Conservation (phyloP, 2,888 invertebrate genomes). For the Sinodicranocentrus sp. region DNA sequence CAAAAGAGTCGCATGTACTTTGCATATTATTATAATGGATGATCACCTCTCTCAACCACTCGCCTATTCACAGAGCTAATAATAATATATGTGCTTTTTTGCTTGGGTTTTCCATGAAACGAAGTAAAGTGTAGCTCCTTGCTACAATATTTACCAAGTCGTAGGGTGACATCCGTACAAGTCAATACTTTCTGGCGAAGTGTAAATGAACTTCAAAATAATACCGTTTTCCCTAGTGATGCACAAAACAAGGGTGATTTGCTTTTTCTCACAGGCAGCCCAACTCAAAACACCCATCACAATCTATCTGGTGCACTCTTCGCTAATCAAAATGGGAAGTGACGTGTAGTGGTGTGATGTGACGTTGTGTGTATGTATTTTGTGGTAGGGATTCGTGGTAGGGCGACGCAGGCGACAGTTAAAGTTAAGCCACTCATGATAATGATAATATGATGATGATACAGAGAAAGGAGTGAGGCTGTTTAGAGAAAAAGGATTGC, state of each 20-base stretch:
- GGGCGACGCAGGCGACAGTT: too few species aligned
- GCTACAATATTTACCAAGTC: background rate
- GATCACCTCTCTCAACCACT: slow-evolving; percentile 46
- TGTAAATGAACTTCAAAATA: too few species aligned
- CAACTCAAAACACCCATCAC: background rate
- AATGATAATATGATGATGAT: background rate
- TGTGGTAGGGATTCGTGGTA: slow-evolving; percentile 1
- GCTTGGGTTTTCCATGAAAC: too few species aligned
- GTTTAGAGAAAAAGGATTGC: too few species aligned
- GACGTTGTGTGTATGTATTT: background rate
- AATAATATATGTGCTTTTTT: background rate
- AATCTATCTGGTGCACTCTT: slow-evolving; percentile 15
- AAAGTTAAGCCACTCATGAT: background rate
- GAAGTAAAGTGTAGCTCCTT: too few species aligned
- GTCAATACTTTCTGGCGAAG: slow-evolving; percentile 2
- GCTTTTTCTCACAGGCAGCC: too few species aligned
- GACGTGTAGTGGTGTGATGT: slow-evolving; percentile 19
- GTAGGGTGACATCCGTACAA: slow-evolving; percentile 1
- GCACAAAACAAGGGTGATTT: too few species aligned
- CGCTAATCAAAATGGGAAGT: slow-evolving; percentile 40
- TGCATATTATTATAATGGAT: slow-evolving; percentile 47
- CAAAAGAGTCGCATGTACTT: slow-evolving; percentile 33
- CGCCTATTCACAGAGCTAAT: slow-evolving; percentile 26
- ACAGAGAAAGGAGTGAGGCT: slow-evolving; percentile 10
- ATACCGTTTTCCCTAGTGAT: too few species aligned